Conservation (phyloP, 1,140 invertebrate genomes). For the Paramacrobiotus metropolitanus region DNA sequence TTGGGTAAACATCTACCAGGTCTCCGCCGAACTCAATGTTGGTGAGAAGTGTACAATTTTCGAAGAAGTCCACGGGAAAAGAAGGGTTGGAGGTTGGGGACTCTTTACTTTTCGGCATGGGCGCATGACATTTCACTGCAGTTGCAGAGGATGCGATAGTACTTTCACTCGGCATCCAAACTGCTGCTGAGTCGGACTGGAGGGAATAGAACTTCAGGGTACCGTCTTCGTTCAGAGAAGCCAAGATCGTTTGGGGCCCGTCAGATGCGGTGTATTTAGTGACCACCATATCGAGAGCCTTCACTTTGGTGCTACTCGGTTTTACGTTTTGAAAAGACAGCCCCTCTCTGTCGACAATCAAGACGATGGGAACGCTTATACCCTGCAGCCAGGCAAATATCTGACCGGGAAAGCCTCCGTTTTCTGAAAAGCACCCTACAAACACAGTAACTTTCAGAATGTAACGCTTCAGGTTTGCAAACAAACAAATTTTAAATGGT, state of each 20-base stretch:
- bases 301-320: background rate
- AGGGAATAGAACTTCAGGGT: background rate
- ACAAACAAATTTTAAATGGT: background rate
- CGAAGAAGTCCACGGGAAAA: conserved; percentile 91
- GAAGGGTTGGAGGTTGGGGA: conserved; percentile 18
- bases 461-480: background rate
- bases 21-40: conserved; percentile 90
- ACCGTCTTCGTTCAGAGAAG: conserved; percentile 3
- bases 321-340: background rate
- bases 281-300: background rate
- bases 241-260: background rate
- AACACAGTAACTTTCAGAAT: background rate
- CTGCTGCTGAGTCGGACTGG: background rate
- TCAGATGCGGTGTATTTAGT: background rate
- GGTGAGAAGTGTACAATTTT: conserved; percentile 65
- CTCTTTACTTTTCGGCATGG: too few species aligned
- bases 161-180: background rate
- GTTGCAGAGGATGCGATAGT: background rate
- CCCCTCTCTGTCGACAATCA: background rate
- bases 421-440: background rate
- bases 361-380: background rate
- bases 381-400: conserved; percentile 1
- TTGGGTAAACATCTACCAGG: conserved; percentile 74
- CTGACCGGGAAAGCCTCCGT: background rate
- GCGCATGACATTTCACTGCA: too few species aligned